These are phyloP conservation scores for Simalia tracyae DNA, from an alignment of 2,797 vertebrate species.

Conservation along the genomic window DNA sequence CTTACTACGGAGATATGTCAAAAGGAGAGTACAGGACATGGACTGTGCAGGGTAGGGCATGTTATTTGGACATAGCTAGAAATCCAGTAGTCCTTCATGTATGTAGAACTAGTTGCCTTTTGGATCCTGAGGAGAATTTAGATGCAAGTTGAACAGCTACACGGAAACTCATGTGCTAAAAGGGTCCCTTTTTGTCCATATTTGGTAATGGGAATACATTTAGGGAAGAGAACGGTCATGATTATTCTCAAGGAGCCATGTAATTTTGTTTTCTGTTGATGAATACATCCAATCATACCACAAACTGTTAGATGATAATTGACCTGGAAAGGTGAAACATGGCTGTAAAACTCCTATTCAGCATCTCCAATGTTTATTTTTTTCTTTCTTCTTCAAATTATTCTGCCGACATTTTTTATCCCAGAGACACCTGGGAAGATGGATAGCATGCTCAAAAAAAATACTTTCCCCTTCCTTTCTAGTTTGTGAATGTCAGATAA, in stretches of 20 bases:
- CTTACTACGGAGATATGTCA: neutral
- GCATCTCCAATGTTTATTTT: constrained; percentile 20
- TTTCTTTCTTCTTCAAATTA: constrained; percentile 7
- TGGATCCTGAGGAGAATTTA: neutral
- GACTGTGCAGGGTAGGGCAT: neutral
- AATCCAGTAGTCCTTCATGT: neutral
- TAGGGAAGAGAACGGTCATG: neutral
- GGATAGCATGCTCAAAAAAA: constrained; percentile 5
- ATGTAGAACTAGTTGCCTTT: neutral
- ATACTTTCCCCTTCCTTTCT: neutral
- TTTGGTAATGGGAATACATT: neutral
- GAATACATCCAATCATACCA: neutral
- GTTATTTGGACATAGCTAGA: too few relatives aligned
- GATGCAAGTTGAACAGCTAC: neutral
- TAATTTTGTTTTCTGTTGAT: constrained; percentile 5
- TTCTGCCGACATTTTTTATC: neutral
- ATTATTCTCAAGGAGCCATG: neutral
- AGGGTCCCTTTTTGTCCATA: neutral
- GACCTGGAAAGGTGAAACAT: constrained; percentile 9
- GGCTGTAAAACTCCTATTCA: neutral
- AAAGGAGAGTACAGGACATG: neutral
- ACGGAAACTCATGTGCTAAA: neutral
- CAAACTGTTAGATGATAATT: neutral
- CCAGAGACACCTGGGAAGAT: constrained; percentile 14
- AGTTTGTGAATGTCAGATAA: constrained; percentile 34